A percentile compares a stretch with the other conserved stretches of the same genome.
These are phyloP conservation scores for Montipora capricornis DNA, from an alignment of 64 coral and sea anemone genomes.

Conservation along the genomic window DNA sequence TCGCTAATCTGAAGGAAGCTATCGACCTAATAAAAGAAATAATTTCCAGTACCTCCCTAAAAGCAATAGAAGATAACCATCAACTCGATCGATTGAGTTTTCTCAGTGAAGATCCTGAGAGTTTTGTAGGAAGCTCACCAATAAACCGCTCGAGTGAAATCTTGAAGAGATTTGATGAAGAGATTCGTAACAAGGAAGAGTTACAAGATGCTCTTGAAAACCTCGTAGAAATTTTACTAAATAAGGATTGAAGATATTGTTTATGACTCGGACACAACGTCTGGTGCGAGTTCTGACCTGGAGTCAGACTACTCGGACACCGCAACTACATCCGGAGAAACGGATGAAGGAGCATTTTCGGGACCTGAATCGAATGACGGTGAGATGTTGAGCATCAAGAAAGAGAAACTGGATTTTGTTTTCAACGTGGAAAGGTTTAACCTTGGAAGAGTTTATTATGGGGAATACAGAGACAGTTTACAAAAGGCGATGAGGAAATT, in stretches of 20 bases:
- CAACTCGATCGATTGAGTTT: neutral
- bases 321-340: neutral
- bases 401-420: constrained; percentile 64
- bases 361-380: constrained; percentile 81
- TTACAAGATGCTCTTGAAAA: constrained; percentile 65
- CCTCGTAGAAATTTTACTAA: constrained; percentile 44
- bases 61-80: neutral
- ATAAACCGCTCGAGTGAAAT: neutral
- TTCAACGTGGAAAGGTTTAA: constrained; percentile 86
- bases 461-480: constrained; percentile 82
- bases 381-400: constrained; percentile 74
- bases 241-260: constrained; percentile 19
- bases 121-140: constrained; percentile 9
- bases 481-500: constrained; percentile 71
- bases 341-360: constrained; percentile 64
- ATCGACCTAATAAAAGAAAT: constrained; percentile 72
- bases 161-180: constrained; percentile 2
- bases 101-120: neutral
- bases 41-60: neutral
- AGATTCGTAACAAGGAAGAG: constrained; percentile 77
- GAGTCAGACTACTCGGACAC: constrained; percentile 72
- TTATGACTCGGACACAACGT: constrained; percentile 80
- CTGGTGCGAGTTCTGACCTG: constrained; percentile 86
- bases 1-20: constrained; percentile 72
- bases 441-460: constrained; percentile 86